Conservation (phyloP, 2,797 vertebrate genomes). For the Antrozous pallidus region DNA sequence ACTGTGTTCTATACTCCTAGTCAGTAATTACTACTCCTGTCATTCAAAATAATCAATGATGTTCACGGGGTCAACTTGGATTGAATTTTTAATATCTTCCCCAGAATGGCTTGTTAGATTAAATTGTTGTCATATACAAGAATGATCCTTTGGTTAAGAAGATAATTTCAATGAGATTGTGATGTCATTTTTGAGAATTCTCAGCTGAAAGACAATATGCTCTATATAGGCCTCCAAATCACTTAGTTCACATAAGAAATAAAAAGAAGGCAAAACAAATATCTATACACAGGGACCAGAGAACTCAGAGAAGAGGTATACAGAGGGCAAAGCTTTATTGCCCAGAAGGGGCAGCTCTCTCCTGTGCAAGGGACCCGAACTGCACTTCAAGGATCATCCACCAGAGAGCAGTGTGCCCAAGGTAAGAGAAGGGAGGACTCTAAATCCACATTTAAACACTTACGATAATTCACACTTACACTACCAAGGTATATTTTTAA, state of each 20-base stretch:
- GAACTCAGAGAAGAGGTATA: fast-evolving
- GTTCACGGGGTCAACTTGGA: too few relatives aligned
- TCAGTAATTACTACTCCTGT: too few relatives aligned
- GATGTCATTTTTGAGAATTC: background rate
- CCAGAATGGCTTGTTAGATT: background rate
- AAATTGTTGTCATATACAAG: background rate
- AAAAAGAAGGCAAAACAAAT: fast-evolving
- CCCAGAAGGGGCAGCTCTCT: fast-evolving
- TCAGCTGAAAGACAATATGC: background rate
- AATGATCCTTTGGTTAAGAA: background rate
- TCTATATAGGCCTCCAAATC: background rate
- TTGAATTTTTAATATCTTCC: background rate
- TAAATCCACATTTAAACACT: fast-evolving
- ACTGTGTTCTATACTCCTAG: fast-evolving
- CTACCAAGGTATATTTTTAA: background rate
- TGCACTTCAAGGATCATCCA: background rate
- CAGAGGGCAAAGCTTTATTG: background rate
- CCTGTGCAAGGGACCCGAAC: fast-evolving
- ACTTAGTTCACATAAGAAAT: fast-evolving
- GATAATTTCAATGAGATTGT: fast-evolving
- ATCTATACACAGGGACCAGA: fast-evolving
- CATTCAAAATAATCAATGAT: background rate
- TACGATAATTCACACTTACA: background rate
- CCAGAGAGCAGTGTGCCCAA: conserved; percentile 40
- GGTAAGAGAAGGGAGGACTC: background rate